Evolutionary conservation across 2,113 vertebrate species (phyloP), one percentile per base, ranked within the genome.

Genomic region (Jaculus jaculus): DNA sequence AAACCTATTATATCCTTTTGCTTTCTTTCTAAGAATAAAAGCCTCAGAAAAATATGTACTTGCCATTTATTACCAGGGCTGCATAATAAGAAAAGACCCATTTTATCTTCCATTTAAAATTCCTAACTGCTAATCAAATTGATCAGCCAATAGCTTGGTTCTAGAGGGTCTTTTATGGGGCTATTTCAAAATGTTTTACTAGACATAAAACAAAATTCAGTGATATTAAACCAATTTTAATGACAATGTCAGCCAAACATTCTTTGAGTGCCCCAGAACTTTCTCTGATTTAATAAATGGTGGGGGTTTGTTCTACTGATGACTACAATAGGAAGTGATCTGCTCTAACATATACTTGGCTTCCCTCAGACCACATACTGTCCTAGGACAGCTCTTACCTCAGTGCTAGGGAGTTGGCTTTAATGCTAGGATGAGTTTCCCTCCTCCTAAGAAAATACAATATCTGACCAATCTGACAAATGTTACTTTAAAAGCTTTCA

Each of bases 11-110:
- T 97, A 97, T 98, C 94, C 96, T 97, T 97, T 97, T 97, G 95
- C 96, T 96, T 97, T 98, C 95, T 96, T 97, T 97, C 93, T 94
- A 97, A 97, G 97, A 97, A 97, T 93, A 98, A 98, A 98, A 98
- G 90, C 95, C 92, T 97, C 97, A 96, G 85, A 95, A 97, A 96
- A 97, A 98, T 84, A 97, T 66, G 78, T 97, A 96, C 94, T 96
- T 96, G 90, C 97, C 98, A 97, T 95, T 98, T 98, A 97, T 97
- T 98, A 97, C 87, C 90, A 87, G 90, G 87, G 92, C 5, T 71
- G 94, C 17, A 20, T 11, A 95, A 96, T 89, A 97, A n/a, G 82
- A 97, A 86, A 95, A 95, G 96, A 83, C 89, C 75, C 30, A 74
- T 97, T 94, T 96, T 95, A 96, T 96, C 94, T 97, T 87, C 85